Evolutionary conservation across 1,140 invertebrate genomes (phyloP).

Genomic region (Scaptomyza hsui): DNA sequence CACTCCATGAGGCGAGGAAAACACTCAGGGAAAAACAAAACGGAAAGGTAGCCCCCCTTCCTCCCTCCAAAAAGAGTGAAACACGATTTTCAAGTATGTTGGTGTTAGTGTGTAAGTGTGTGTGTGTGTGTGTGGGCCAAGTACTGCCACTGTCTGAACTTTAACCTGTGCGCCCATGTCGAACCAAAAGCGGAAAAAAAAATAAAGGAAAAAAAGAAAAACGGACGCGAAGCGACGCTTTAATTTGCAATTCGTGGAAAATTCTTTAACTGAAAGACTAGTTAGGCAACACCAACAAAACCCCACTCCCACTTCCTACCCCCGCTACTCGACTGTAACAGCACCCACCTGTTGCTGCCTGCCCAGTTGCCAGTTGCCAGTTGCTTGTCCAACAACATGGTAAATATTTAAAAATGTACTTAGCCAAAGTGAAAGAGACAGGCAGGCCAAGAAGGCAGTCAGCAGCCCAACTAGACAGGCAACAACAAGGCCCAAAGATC

Average conservation of each 20-base stretch:
- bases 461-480: conserved; percentile 41
- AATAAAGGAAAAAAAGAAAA: conserved; percentile 15
- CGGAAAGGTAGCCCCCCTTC: conserved; percentile 56
- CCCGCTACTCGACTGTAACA: too few species aligned
- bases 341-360: conserved; percentile 13
- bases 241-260: conserved; percentile 82
- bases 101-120: background rate
- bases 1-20: conserved; percentile 39
- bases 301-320: background rate
- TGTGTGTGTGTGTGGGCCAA: conserved; percentile 7
- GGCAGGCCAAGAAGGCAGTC: conserved; percentile 39
- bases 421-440: conserved; percentile 81
- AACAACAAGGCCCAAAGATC: conserved; percentile 4
- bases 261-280: conserved; percentile 59
- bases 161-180: conserved; percentile 63
- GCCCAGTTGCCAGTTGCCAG: conserved; percentile 46
- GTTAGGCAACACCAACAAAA: conserved; percentile 42
- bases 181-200: conserved; percentile 31
- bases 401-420: conserved; percentile 83
- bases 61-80: too few species aligned
- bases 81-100: background rate
- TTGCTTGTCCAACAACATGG: conserved; percentile 64
- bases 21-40: conserved; percentile 37
- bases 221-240: conserved; percentile 60
- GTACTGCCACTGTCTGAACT: conserved; percentile 74